Base-by-base conservation (phyloP, 2,888 invertebrate species). In the Tridacna gigas region DNA sequence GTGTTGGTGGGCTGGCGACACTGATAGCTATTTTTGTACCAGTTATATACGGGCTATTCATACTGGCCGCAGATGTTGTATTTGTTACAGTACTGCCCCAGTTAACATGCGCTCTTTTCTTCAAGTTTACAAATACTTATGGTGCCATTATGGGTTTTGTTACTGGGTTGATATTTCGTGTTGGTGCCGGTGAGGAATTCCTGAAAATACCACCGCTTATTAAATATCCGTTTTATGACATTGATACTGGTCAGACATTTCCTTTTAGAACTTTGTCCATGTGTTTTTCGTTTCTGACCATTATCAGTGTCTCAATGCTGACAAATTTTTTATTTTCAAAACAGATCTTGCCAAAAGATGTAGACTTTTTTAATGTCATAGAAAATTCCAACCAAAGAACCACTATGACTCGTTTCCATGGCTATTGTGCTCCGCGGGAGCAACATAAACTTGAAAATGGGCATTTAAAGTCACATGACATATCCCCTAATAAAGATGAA, bases 211-310 rank as follows among this genome's bases (percentile, higher is more conserved):
- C 97, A 0, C 96, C 98, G 0, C 95, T 98, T 73, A 97, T 99
- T 88, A 97, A 97, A 94, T 99, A 97, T 95, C 98, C 99, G 0
- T 94, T 93, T 89, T 96, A 94, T 91, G 97, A 97, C 92, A 91
- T 91, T 96, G 96, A 74, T 11, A 93, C 91, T 0, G 95, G 95
- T 11, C 99, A 99, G 95, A 96, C 97, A 93, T 99, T 99, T 95
- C 99, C 99, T 28, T 99, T 99, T 96, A 96, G 98, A 90, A 99
- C 99, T 51, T 96, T 98, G 96, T 97, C 99, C 63, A 99, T 99
- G 99, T 90, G 97, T 77, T 93, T 97, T 90, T 98, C 98, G 12
- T 81, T 90, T 18, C 20, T 83, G 5, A 86, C 89, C 22, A 87
- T 91, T 65, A 63, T 90, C 12, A 28, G 86, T 15, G 47, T 71